phyloP scores from a whole-genome alignment of 1,140 invertebrate genomes.

The Rhopalosiphum maidis region DNA sequence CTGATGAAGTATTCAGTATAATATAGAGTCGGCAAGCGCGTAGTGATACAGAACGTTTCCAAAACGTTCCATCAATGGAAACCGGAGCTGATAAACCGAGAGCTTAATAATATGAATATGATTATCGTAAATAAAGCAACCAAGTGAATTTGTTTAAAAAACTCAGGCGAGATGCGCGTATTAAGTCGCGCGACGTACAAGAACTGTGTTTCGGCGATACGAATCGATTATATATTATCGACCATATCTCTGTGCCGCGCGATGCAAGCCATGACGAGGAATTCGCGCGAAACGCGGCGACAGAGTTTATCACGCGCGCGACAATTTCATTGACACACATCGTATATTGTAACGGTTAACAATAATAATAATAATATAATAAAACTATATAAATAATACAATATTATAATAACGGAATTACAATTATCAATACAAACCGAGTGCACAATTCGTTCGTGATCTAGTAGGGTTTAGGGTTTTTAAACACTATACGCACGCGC shows the following conservation, averaged over 20 bases:
- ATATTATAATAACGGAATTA: neutral
- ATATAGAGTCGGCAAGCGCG: no score
- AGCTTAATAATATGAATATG: neutral
- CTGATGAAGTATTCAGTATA: no score
- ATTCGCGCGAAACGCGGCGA: neutral
- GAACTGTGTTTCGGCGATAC: neutral
- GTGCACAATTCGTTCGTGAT: neutral
- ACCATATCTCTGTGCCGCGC: neutral
- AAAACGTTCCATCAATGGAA: neutral
- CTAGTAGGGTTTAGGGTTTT: neutral
- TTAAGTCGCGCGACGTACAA: neutral
- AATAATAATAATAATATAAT: neutral
- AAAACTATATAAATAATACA: neutral
- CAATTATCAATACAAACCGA: neutral
- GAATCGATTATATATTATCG: conserved; percentile 33
- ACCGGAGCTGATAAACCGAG: neutral
- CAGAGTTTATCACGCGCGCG: neutral
- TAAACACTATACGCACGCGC: neutral
- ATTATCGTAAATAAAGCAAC: neutral
- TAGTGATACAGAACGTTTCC: no score
- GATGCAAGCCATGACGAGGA: conserved; percentile 9
- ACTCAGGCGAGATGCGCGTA: neutral
- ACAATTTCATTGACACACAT: neutral
- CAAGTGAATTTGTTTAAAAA: neutral
- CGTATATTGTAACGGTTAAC: neutral